These are phyloP conservation scores for Crambe crambe DNA, from an alignment of 37 sponge, comb jelly and placozoan genomes.

Conservation along the genomic window DNA sequence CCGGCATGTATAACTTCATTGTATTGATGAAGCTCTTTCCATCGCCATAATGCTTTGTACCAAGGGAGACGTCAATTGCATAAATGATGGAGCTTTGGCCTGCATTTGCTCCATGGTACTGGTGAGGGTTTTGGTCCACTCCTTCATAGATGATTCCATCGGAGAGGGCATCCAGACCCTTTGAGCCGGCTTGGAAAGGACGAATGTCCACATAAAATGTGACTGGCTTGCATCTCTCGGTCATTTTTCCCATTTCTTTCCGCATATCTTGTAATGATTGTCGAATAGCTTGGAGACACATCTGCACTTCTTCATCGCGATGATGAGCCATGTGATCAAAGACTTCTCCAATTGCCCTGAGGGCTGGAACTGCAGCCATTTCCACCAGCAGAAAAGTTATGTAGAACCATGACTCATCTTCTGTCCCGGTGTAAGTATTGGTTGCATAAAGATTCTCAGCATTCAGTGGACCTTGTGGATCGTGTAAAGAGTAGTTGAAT, in stretches of 20 bases:
- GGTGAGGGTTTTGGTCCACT: constrained; percentile 42
- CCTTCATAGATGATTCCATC: constrained; percentile 79
- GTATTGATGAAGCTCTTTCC: constrained; percentile 34
- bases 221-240: constrained; percentile 54
- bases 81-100: constrained; percentile 68
- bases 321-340: constrained; percentile 16
- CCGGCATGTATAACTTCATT: constrained; percentile 70
- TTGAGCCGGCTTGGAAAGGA: constrained; percentile 71
- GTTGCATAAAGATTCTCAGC: constrained; percentile 31
- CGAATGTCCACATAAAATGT: constrained; percentile 67
- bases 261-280: constrained; percentile 27
- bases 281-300: constrained; percentile 19
- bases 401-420: constrained; percentile 76
- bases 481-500: constrained; percentile 49
- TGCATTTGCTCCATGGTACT: constrained; percentile 68
- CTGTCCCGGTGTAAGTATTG: constrained; percentile 48
- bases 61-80: constrained; percentile 60
- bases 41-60: constrained; percentile 30
- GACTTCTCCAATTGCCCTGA: constrained; percentile 23
- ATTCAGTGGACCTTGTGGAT: constrained; percentile 28
- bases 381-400: constrained; percentile 45
- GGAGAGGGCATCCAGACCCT: constrained; percentile 56
- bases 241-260: constrained; percentile 52
- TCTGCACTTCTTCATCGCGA: constrained; percentile 11
- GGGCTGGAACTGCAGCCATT: constrained; percentile 43